A percentile compares a stretch with the other conserved stretches of the same genome.
Conservation (phyloP, 1,140 invertebrate species). For the Cydia pomonella region DNA sequence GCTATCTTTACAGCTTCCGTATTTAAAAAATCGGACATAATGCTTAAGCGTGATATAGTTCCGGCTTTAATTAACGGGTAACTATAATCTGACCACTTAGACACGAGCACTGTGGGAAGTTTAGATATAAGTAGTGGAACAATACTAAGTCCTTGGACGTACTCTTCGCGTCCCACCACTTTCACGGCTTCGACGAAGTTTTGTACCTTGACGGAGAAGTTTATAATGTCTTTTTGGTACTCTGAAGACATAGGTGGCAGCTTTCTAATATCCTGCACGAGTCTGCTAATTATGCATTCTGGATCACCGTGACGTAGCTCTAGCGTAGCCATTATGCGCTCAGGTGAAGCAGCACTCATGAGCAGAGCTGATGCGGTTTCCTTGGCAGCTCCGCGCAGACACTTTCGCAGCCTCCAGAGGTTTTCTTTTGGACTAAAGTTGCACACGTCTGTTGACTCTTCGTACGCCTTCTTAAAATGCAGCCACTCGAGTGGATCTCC, state of each 20-base stretch:
- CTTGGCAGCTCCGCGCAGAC: too few relatives aligned
- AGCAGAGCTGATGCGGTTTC: slow-evolving; percentile 32
- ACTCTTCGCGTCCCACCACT: neutral
- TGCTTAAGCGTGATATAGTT: neutral
- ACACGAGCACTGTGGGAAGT: neutral
- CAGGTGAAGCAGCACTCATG: neutral
- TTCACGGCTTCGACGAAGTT: slow-evolving; percentile 22
- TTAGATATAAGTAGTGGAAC: neutral
- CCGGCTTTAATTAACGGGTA: neutral
- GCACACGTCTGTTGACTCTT: slow-evolving; percentile 33
- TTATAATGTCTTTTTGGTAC: slow-evolving; percentile 17
- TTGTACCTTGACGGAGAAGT: slow-evolving; percentile 11
- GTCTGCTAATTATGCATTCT: neutral
- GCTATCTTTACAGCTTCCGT: neutral
- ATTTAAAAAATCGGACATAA: neutral
- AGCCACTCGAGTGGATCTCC: slow-evolving; percentile 39
- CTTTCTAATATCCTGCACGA: slow-evolving; percentile 5
- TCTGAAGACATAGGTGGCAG: neutral
- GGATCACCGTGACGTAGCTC: slow-evolving; percentile 12
- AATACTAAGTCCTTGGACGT: too few relatives aligned
- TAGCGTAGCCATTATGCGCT: neutral
- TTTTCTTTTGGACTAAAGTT: slow-evolving; percentile 37
- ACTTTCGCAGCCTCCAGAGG: slow-evolving; percentile 31
- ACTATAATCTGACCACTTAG: slow-evolving; percentile 25
- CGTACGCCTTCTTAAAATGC: slow-evolving; percentile 33